Base-by-base conservation (phyloP, 2,797 vertebrate species). In the Urophycis tenuis region DNA sequence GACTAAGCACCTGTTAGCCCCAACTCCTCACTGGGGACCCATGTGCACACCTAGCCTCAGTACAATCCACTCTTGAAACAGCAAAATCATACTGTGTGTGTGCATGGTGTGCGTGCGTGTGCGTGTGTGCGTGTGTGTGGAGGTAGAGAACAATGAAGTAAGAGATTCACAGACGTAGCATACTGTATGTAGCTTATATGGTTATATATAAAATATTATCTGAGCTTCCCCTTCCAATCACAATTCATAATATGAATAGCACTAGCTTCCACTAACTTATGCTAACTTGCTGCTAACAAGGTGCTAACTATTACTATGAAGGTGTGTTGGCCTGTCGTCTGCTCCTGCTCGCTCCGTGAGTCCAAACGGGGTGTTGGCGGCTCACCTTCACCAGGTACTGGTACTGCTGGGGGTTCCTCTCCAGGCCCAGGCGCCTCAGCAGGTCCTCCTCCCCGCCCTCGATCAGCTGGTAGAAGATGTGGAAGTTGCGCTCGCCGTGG, bases 401-500 rank as follows among this genome's bases (percentile, higher is more conserved):
- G 90, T 99, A 99, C 90, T 95, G 96, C 77, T 97, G 97, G 0
- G 96, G 85, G 86, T 92, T 99, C 86, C 95, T 95, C 82, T 99
- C 97, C 14, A 99, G 91, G 33, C 98, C 98, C 79, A 99, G 92
- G n/a, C 94, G 91, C 6, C 96, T 89, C 76, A 99, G 93, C 2
- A 96, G 91, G 76, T 99, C 96, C 74, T 99, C 97, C 75, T 99
- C 97, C 0, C 95, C 96, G 0, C 97, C 97, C 67, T 99, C 98
- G 7, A 99, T 93, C 77, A 99, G 91, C 90, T 99, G 98, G 88
- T 99, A 99, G 91, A 99, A 99, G 84, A 99, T 94, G 85, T 99
- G 98, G 91, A 99, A 99, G 92, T 99, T 99, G 81, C 98, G 93
- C 89, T 99, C 98, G 0, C 98, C 97, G 0, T 99, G 95, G 88